Percentiles rank a stretch among this genome's conserved stretches.
These are phyloP conservation scores for Agrotis segetum DNA, from an alignment of 2,888 invertebrate species.

Conservation along the genomic window DNA sequence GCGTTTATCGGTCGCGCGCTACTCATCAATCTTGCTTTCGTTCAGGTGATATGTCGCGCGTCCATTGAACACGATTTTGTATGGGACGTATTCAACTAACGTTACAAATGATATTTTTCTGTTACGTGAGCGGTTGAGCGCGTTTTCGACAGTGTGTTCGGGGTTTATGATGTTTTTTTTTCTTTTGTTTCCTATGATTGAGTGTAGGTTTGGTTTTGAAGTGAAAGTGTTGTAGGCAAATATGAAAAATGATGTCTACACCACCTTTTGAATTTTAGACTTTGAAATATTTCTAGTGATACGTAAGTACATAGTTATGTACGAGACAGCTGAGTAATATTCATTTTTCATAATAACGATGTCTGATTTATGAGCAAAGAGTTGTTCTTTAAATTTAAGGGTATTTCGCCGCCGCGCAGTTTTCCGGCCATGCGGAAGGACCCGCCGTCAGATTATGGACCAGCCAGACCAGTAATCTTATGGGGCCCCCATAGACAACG, in stretches of 20 bases:
- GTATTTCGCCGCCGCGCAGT: too few species aligned
- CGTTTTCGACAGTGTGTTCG: conserved; percentile 33
- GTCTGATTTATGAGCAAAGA: too few species aligned
- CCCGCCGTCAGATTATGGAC: too few species aligned
- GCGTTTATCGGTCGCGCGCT: conserved; percentile 59
- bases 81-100: conserved; percentile 53
- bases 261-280: too few species aligned
- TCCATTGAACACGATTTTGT: conserved; percentile 60
- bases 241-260: conserved; percentile 6
- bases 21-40: conserved; percentile 67
- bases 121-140: conserved; percentile 44
- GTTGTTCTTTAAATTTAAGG: too few species aligned
- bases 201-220: conserved; percentile 21
- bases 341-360: too few species aligned
- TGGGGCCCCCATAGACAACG: too few species aligned
- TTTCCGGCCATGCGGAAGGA: too few species aligned
- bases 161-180: conserved; percentile 22
- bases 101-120: conserved; percentile 59
- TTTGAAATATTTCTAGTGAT: too few species aligned
- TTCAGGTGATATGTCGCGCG: conserved; percentile 60
- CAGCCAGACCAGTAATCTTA: too few species aligned
- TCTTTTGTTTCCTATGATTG: conserved; percentile 41
- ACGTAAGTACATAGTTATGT: too few species aligned
- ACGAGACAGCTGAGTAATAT: too few species aligned
- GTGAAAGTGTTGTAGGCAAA: conserved; percentile 13